Percentiles rank a stretch among this genome's conserved stretches.
Conservation (phyloP, 2,888 invertebrate species). For the Coenonympha glycerion region DNA sequence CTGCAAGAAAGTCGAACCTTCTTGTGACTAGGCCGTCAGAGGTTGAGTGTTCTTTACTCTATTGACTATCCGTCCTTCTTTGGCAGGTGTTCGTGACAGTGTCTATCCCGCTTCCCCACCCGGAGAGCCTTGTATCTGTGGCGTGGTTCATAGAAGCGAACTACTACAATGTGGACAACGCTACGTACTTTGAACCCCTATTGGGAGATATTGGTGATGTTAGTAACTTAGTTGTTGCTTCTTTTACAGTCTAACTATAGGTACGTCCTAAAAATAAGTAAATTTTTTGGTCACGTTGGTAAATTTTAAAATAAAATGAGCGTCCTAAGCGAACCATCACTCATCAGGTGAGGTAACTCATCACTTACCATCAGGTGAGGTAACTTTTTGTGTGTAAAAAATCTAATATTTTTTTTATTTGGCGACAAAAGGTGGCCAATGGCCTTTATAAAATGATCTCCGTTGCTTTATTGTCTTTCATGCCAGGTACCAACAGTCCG, state of each 20-base stretch:
- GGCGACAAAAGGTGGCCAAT: no score
- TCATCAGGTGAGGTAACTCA: no score
- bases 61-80: not conserved
- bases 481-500: slow-evolving; percentile 46
- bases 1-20: no score
- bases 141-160: slow-evolving; percentile 73
- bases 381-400: no score
- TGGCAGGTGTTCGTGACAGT: slow-evolving; percentile 61
- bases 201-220: slow-evolving; percentile 56
- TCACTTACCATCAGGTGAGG: no score
- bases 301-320: no score
- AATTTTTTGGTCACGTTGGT: no score
- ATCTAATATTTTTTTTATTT: no score
- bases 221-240: slow-evolving; percentile 30
- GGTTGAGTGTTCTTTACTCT: not conserved
- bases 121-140: slow-evolving; percentile 52
- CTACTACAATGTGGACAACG: slow-evolving; percentile 62
- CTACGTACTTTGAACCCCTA: slow-evolving; percentile 57
- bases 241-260: no score
- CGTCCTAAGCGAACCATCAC: no score
- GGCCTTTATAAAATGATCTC: not conserved
- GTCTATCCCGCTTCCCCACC: slow-evolving; percentile 59
- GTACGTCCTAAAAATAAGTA: no score
- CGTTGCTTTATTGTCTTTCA: not conserved
- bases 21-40: no score